Percentiles rank a stretch among this genome's conserved stretches.
These are phyloP conservation scores for Drosophila tanythrix DNA, from an alignment of 2,888 invertebrate species.

Conservation along the genomic window DNA sequence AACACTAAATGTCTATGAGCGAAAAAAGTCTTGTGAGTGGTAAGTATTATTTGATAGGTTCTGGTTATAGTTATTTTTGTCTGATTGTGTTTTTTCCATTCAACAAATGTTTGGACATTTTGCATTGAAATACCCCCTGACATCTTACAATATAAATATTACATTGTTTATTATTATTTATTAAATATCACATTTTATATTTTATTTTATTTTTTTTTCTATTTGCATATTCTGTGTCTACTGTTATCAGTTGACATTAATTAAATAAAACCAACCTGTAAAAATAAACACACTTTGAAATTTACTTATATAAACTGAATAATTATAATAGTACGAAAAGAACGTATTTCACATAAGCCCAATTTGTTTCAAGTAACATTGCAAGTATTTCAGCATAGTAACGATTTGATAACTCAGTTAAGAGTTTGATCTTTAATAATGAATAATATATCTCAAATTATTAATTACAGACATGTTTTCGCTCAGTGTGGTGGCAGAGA, in stretches of 20 bases:
- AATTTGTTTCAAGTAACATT: not conserved
- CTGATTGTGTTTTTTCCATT: not conserved
- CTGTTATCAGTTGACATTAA: no score
- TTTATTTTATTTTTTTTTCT: not conserved
- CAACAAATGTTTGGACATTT: not conserved
- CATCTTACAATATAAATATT: not conserved
- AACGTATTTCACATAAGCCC: not conserved
- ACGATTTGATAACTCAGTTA: not conserved
- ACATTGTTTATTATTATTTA: not conserved
- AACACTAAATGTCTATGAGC: not conserved
- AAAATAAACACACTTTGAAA: not conserved
- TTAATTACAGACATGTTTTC: not conserved
- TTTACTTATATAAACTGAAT: not conserved
- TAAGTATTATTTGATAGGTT: not conserved
- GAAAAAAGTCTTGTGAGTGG: not conserved
- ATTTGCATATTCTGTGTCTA: no score
- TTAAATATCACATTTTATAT: not conserved
- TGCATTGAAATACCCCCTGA: not conserved
- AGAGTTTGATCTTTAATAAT: not conserved
- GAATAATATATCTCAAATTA: not conserved
- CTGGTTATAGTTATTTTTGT: not conserved
- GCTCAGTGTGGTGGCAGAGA: constrained; percentile 20
- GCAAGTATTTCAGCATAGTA: no score
- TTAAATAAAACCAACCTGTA: no score
- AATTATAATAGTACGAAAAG: not conserved